These are phyloP conservation scores for Gonatopus flavifemur DNA, from an alignment of 1,140 invertebrate genomes.

Conservation along the genomic window DNA sequence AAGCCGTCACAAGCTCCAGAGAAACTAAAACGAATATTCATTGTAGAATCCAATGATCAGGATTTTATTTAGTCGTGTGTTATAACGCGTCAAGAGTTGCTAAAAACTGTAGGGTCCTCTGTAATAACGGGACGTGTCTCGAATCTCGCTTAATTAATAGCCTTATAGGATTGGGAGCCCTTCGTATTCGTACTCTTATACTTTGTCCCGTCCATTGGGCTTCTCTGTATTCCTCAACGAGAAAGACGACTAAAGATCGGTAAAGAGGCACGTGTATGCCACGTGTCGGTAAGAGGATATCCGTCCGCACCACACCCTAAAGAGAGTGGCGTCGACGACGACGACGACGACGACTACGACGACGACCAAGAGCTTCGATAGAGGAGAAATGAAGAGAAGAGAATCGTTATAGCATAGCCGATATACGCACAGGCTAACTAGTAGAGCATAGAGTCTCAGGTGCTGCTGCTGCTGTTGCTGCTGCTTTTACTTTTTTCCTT, in stretches of 20 bases:
- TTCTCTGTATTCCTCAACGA: slow-evolving; percentile 14
- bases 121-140: slow-evolving; percentile 33
- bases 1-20: slow-evolving; percentile 38
- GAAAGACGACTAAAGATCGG: slow-evolving; percentile 27
- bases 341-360: neutral
- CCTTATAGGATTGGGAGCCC: slow-evolving; percentile 28
- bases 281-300: slow-evolving; percentile 58
- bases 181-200: too few species aligned
- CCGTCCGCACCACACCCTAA: slow-evolving; percentile 37
- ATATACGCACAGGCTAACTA: too few species aligned
- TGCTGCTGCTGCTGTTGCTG: too few species aligned
- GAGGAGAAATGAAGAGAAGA: neutral
- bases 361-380: neutral
- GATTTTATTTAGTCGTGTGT: slow-evolving; percentile 1
- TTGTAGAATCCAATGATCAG: neutral
- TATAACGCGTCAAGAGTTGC: neutral
- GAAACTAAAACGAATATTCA: too few species aligned
- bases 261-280: slow-evolving; percentile 48
- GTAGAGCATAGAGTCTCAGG: too few species aligned
- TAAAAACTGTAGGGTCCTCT: neutral
- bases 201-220: too few species aligned
- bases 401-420: too few species aligned
- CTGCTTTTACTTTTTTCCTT: too few species aligned
- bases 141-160: slow-evolving; percentile 56
- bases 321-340: neutral